Evolutionary conservation across 2,888 invertebrate species (phyloP).

Genomic region (Hesperia comma): DNA sequence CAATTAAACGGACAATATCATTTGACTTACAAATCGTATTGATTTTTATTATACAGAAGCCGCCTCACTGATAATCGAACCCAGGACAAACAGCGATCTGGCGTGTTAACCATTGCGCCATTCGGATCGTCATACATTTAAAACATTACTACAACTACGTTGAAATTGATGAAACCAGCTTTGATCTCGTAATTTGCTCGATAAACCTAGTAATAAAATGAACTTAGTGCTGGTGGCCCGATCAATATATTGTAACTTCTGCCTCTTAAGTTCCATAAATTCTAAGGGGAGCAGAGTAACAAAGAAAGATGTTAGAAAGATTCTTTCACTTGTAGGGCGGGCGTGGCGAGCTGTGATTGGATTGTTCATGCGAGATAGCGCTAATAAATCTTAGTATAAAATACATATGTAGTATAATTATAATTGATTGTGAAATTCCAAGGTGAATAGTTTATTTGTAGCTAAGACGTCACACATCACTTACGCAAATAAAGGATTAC

Average conservation of each 20-base stretch:
- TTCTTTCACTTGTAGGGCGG: conserved; percentile 49
- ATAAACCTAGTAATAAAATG: conserved; percentile 6
- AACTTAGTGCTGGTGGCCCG: not conserved
- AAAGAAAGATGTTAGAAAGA: conserved; percentile 51
- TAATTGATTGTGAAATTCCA: not conserved
- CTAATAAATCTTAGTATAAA: not conserved
- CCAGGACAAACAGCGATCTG: too few relatives aligned
- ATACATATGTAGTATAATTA: not conserved
- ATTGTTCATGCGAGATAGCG: conserved; percentile 23
- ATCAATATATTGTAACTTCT: conserved; percentile 14
- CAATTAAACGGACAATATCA: too few relatives aligned
- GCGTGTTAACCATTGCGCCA: too few relatives aligned
- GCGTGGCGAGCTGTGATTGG: conserved; percentile 52
- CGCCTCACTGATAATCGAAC: too few relatives aligned
- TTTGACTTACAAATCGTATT: too few relatives aligned
- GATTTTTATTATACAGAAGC: too few relatives aligned
- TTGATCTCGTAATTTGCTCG: not conserved
- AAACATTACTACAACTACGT: too few relatives aligned
- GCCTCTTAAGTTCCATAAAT: conserved; percentile 12
- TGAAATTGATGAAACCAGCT: not conserved
- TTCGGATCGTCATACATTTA: too few relatives aligned
- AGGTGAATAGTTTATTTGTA: not conserved
- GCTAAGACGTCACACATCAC: not conserved
- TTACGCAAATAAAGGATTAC: too few relatives aligned
- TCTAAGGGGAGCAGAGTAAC: conserved; percentile 11